Base-by-base conservation (phyloP, 2,888 invertebrate genomes). In the Stratiomys singularior region DNA sequence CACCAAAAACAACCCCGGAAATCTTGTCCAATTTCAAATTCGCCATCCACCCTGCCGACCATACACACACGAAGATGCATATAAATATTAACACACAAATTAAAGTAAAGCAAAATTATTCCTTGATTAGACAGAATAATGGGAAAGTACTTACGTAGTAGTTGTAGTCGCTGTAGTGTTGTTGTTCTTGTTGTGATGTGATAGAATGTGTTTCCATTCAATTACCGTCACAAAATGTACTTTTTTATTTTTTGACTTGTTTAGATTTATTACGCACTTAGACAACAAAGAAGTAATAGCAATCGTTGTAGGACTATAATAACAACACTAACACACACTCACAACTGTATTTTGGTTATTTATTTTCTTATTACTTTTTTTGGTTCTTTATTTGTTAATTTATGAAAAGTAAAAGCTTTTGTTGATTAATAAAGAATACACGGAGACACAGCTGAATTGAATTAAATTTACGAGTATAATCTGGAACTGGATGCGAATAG, bases 151-250 rank as follows among this genome's bases (percentile, higher is more conserved):
- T 74, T 37, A 74, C 74, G 60, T 74, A 58, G 74, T 60, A 30
- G 74, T 60, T 44, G 69, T 69, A 28, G 46, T 30, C 44, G 44
- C 37, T 37, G 37, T 37, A 37, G 5, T 37, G 37, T 9, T 37
- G 37, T 37, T 37, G 37, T 37, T 69, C 25, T 69, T 25, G 74
- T 74, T 11, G 37, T 74, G 60, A 74, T 58, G 74, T 23, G 74
- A 74, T 47, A 74, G 23, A 74, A 74, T 74, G 46, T 74, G 74
- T 74, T 74, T 74, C 74, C 74, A 74, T 74, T 74, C 74, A 74
- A 74, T 74, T 74, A 74, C 74, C 74, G 74, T 60, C 74, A 28
- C 58, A 30, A 72, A 56, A 72, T 56, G 11, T 72, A 72, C 60
- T 30, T 74, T 74, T 58, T 44, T 74, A 74, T 69, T 74, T 58